Conservation (phyloP, 2,113 vertebrate species). For the Hyperopisus bebe region DNA sequence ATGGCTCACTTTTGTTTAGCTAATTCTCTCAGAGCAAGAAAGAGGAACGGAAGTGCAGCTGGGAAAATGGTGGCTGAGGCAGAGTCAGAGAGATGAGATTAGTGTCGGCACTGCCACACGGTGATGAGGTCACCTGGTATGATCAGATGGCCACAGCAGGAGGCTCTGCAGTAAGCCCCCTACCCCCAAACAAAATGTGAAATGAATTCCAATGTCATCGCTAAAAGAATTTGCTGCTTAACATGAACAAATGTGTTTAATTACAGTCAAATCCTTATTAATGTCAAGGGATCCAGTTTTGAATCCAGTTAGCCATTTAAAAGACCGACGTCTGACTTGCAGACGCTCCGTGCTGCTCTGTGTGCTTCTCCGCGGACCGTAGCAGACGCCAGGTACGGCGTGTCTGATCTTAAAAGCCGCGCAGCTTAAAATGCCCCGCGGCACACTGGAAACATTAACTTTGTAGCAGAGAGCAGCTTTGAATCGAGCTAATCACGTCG, state of each 20-base stretch:
- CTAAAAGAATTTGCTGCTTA: neutral
- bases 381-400: neutral
- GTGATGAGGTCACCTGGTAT: neutral
- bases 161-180: neutral
- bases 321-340: neutral
- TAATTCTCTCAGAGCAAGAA: neutral
- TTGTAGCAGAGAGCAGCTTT: neutral
- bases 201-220: neutral
- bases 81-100: neutral
- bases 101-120: neutral
- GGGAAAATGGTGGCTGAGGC: neutral
- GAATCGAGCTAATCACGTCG: neutral
- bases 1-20: neutral
- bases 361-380: neutral
- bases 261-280: neutral
- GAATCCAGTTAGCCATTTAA: neutral
- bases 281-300: neutral
- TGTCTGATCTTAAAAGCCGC: neutral
- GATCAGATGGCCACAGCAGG: neutral
- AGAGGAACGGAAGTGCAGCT: neutral
- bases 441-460: constrained; percentile 1
- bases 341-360: neutral
- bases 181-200: neutral
- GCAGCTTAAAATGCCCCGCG: neutral
- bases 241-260: neutral